Evolutionary conservation across 2,113 vertebrate species (phyloP), one percentile per base, ranked within the genome.

Genomic region (Oreochromis spilurus): DNA sequence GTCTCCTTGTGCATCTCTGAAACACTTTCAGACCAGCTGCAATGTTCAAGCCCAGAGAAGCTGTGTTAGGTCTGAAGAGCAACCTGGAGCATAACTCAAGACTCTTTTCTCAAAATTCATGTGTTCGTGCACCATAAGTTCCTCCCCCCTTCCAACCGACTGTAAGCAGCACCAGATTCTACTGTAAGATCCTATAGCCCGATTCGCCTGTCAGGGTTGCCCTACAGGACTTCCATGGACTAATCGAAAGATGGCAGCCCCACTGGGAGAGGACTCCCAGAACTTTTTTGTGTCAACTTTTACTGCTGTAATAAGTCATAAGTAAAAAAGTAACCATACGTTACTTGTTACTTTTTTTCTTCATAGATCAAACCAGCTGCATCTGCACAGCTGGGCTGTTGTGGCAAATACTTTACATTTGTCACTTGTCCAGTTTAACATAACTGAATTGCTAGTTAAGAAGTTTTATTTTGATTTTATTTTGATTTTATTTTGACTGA

Each of bases 111-210:
- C 21, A 26, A 45, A 45, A 45, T 26, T 72, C 21, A 72, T 2
- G 21, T 16, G 40, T 45, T 72, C 13, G 1, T 45, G 21, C 40
- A 1, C 8, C 3, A 2, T 72, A 16, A 26, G 24, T 26, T 72
- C 5, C 5, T 72, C 21, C 2, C 40, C 13, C 5, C 17, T 4
- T 72, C 70, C 9, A 48, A 29, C 24, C 1, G 0, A 52, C 50
- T n/a, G 50, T n/a, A 19, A 52, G 17, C 17, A 36, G 34, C 34
- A 36, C 7, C 34, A 36, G 7, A 38, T 65, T 38, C 19, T 13
- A 3, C 43, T 48, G 43, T 75, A 31, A 50, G 24, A 17, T 19
- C 43, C 9, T 75, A 1, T 12, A 48, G 6, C 24, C 24, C 29
- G 70, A 75, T 75, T 75, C 6, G 0, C 43, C 70, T 29, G 70